A percentile compares a stretch with the other conserved stretches of the same genome.
These are phyloP conservation scores for Pandemis cinnamomeana DNA, from an alignment of 2,888 invertebrate genomes.

Conservation along the genomic window DNA sequence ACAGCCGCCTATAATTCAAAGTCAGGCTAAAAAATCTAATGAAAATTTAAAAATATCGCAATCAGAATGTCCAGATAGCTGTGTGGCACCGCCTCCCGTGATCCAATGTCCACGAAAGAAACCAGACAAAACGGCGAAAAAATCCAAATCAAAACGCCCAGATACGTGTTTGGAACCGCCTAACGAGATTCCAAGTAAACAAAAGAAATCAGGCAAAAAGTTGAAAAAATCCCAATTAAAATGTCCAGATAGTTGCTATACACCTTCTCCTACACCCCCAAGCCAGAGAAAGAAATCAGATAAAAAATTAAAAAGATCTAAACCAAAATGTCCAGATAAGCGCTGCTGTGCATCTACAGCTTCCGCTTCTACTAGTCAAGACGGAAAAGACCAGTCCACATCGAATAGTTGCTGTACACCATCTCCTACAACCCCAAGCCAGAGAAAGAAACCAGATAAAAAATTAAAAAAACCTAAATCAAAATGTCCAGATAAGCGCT, in stretches of 20 bases:
- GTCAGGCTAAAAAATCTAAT: background rate
- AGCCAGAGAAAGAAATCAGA: background rate
- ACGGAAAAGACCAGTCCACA: background rate
- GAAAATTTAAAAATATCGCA: background rate
- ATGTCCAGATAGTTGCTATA: too few relatives aligned
- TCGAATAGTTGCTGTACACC: too few relatives aligned
- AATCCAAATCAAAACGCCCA: background rate
- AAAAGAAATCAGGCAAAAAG: too few relatives aligned
- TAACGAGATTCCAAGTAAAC: too few relatives aligned
- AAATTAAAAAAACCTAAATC: background rate
- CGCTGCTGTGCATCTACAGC: background rate
- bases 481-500: background rate
- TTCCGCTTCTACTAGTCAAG: background rate
- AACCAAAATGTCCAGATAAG: too few relatives aligned
- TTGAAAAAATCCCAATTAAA: too few relatives aligned
- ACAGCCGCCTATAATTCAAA: background rate
- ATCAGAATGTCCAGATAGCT: background rate
- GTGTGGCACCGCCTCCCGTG: background rate
- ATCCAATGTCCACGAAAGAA: background rate
- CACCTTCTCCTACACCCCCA: too few relatives aligned
- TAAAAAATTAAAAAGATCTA: too few relatives aligned
- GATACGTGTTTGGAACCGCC: too few relatives aligned
- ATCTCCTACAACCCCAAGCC: background rate
- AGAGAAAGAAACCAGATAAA: background rate
- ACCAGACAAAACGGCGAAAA: background rate